phyloP scores from a whole-genome alignment of 2,113 vertebrate genomes.

The Falcunculus frontatus region DNA sequence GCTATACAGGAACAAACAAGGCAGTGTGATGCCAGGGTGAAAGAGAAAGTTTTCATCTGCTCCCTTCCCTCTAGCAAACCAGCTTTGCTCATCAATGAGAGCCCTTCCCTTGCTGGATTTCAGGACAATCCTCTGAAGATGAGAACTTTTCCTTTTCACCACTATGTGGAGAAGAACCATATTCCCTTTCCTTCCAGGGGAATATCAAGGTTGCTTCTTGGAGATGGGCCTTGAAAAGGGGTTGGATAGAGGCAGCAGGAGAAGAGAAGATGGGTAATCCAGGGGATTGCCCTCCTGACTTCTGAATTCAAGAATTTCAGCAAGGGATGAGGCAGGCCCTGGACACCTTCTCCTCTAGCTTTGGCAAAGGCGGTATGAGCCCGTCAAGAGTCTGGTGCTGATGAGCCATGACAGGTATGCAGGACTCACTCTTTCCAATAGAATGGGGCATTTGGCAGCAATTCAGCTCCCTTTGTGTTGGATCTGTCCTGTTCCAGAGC shows the following conservation, averaged over 20 bases:
- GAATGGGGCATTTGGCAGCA: background rate
- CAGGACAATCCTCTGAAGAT: background rate
- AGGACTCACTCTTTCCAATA: background rate
- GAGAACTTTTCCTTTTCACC: background rate
- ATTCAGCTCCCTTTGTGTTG: background rate
- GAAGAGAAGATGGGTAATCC: background rate
- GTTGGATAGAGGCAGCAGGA: background rate
- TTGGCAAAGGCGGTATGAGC: background rate
- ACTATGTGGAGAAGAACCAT: background rate
- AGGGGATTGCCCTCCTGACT: background rate
- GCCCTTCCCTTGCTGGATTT: background rate
- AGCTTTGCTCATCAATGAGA: background rate
- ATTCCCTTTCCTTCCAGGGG: background rate
- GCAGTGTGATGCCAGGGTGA: background rate
- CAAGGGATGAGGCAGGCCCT: background rate
- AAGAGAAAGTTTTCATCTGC: background rate
- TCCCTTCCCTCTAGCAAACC: background rate
- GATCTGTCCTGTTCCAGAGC: background rate
- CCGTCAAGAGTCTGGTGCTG: background rate
- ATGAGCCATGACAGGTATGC: background rate
- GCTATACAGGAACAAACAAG: background rate
- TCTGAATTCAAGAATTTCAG: background rate
- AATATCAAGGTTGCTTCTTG: background rate
- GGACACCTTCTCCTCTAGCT: background rate
- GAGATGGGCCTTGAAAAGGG: background rate